Evolutionary conservation across 1,140 invertebrate species (phyloP), one percentile per base, ranked within the genome.

Genomic region (Zaprionus camerounensis): DNA sequence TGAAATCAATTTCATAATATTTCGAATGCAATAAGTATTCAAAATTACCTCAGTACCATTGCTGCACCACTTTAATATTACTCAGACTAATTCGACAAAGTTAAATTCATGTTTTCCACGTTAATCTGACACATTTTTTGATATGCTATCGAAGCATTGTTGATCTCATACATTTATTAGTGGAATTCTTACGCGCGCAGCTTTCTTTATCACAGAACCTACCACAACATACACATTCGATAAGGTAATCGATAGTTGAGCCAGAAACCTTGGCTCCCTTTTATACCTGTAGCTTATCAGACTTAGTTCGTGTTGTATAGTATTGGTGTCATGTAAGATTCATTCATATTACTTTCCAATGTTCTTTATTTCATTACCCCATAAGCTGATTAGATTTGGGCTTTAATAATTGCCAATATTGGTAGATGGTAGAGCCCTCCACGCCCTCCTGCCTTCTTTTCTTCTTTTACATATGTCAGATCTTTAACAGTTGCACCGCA

Each of bases 301-400:
- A 53, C 9, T 53, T 22, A 6, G 20, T 53, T 9, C 5, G 5
- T 15, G n/a, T 44, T 5, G 12, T n/a, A 13, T 38, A 44, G 41
- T 17, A 44, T 7, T 49, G 17, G 7, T 22, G 12, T 20, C 5
- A 49, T 15, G 1, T 41, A 1, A n/a, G 36, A 17, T 44, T 44
- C 41, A 49, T 22, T 22, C 17, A 20, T 3, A n/a, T n/a, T 41
- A 49, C 1, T 49, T 6, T 41, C 24, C 31, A 20, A 34, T 24
- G 49, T 6, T n/a, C 11, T 38, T 38, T 46, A 15, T 70, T 55
- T 44, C n/a, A 41, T 70, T 24, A 57, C 17, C 38, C 46, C 26
- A 24, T 58, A 71, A 66, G 69, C 62, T 57, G 69, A 66, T 72
- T 72, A 72, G 46, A 17, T 58, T 17, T 26, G 38, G 69, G 34